Base-by-base conservation (phyloP, 2,113 vertebrate genomes). In the Serinus canaria region DNA sequence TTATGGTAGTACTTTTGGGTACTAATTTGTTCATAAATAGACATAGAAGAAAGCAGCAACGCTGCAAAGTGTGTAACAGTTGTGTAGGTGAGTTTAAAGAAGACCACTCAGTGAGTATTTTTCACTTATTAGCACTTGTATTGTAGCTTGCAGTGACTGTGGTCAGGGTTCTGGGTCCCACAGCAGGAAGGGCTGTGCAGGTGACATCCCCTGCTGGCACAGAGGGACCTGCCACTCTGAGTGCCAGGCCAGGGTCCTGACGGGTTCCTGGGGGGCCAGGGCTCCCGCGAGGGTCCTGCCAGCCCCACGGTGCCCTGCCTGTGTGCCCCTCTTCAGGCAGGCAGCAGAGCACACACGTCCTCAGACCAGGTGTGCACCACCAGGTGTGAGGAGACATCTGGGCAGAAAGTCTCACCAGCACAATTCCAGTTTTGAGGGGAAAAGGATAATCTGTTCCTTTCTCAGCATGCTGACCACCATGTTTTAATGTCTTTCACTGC, bases 281-380 rank as follows among this genome's bases (percentile, higher is more conserved):
- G 33, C 2, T 50, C 6, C 53, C 19, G 16, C 2, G 3, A 7
- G 55, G 25, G 27, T 5, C 7, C 2, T 22, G 66, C 11, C 21
- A 20, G 58, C 7, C 46, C 62, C 23, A 4, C 0, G 2, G 5
- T 2, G 25, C 14, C 8, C 30, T 2, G 24, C 16, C 23, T 3
- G 8, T 6, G 31, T 33, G 47, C 75, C 16, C 16, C 11, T 15
- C 10, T 0, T 3, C 10, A 9, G 37, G 55, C 0, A 1, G 25
- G 72, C 75, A 35, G 74, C 37, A 9, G 28, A 30, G 53, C 47
- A 9, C 6, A 12, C 37, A 0, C 1, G 0, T 25, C 58, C 67
- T 12, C 75, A 0, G 22, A 0, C 24, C 3, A 4, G 59, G 1
- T 2, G 14, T 15, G 62, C 50, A 6, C 27, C 50, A 0, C 24